Evolutionary conservation across 2,797 vertebrate species (phyloP).

Genomic region (Enteromius thamalakanensis): DNA sequence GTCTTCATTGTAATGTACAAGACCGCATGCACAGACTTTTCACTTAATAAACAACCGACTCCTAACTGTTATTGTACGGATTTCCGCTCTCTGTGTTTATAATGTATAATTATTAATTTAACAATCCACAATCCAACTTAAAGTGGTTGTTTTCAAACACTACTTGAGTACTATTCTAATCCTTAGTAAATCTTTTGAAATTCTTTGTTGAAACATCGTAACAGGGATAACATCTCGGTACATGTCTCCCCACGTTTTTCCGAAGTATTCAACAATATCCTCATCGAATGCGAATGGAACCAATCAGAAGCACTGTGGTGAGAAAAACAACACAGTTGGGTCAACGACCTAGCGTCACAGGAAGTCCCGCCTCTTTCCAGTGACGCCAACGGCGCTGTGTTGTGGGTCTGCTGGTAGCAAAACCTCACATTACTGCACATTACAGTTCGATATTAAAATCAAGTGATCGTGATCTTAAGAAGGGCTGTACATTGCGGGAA

Average conservation of each 20-base stretch:
- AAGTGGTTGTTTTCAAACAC: not conserved
- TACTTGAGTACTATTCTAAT: not conserved
- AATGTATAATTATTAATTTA: not conserved
- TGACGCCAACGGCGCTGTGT: slow-evolving; percentile 53
- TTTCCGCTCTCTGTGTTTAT: not conserved
- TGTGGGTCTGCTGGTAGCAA: slow-evolving; percentile 55
- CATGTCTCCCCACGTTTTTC: not conserved
- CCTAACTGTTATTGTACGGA: not conserved
- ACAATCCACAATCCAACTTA: not conserved
- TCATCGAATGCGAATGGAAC: not conserved
- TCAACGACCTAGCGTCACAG: not conserved
- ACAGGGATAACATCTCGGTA: not conserved
- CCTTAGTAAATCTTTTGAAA: not conserved
- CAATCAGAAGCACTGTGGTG: slow-evolving; percentile 9
- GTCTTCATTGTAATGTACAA: not conserved
- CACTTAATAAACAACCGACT: not conserved
- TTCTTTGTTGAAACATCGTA: not conserved
- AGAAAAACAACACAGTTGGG: slow-evolving; percentile 1
- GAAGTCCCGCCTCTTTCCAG: slow-evolving; percentile 50
- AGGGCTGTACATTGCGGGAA: slow-evolving; percentile 13
- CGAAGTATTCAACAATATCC: not conserved
- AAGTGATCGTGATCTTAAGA: slow-evolving; percentile 18
- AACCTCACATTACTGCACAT: slow-evolving; percentile 53
- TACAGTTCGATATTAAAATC: slow-evolving; percentile 46
- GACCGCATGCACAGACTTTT: not conserved